phyloP scores from a whole-genome alignment of 2,113 vertebrate genomes.

The Pycnonotus jocosus region DNA sequence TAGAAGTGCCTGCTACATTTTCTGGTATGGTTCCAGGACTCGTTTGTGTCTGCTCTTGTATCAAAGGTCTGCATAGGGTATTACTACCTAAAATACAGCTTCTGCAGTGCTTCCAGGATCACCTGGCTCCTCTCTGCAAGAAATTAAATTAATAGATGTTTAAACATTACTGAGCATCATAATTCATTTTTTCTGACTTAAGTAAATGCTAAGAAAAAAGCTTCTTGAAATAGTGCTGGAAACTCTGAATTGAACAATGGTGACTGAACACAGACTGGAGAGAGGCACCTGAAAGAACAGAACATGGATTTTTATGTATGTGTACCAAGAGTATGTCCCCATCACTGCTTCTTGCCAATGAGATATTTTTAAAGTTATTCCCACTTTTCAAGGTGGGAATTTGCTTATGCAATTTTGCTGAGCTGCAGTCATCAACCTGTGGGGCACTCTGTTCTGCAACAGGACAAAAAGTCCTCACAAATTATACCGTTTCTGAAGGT shows the following conservation, averaged over 20 bases:
- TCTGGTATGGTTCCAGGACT: not conserved
- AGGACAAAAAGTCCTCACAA: not conserved
- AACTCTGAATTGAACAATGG: not conserved
- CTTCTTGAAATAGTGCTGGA: not conserved
- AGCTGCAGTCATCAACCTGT: not conserved
- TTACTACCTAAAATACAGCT: not conserved
- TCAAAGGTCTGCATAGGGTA: not conserved
- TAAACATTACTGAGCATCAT: not conserved
- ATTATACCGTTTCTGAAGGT: not conserved
- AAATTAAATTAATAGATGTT: not conserved
- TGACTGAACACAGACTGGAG: not conserved
- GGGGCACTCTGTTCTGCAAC: not conserved
- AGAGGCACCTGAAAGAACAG: not conserved
- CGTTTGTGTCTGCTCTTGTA: not conserved
- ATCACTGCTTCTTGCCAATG: not conserved
- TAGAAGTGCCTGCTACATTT: not conserved
- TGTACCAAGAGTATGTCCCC: not conserved
- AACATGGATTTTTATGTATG: not conserved
- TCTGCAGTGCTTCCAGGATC: not conserved
- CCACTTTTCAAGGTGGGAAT: not conserved
- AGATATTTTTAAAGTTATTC: not conserved
- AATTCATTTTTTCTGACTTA: not conserved
- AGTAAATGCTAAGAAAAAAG: not conserved
- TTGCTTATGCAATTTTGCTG: not conserved
- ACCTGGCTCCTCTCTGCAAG: not conserved